Conservation (phyloP, 2,888 invertebrate genomes). For the Scaptomyza cyrtandrae region DNA sequence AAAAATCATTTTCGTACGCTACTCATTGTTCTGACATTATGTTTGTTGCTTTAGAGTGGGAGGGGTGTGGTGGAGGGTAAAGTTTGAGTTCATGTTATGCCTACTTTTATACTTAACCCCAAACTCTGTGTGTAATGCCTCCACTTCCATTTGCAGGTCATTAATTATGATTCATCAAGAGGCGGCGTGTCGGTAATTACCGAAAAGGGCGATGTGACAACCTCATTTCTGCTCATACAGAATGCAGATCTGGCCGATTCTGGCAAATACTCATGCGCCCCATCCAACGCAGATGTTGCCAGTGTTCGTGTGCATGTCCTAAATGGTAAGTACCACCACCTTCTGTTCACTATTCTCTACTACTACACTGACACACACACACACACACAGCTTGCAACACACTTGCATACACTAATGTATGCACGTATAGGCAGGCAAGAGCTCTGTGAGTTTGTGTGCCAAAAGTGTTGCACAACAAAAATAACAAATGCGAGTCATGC, state of each 20-base stretch:
- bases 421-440: constrained; percentile 1
- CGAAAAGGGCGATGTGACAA: constrained; percentile 92
- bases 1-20: constrained; percentile 12
- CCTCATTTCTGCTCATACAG: constrained; percentile 91
- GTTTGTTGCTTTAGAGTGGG: background rate
- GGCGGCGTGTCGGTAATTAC: constrained; percentile 92
- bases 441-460: constrained; percentile 24
- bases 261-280: constrained; percentile 92
- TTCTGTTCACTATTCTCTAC: constrained; percentile 12
- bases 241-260: constrained; percentile 90
- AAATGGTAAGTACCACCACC: constrained; percentile 87
- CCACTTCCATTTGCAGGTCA: constrained; percentile 86
- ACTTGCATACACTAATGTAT: constrained; percentile 23
- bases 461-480: constrained; percentile 57
- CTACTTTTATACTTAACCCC: constrained; percentile 15
- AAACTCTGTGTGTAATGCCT: constrained; percentile 35
- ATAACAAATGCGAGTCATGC: background rate
- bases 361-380: constrained; percentile 22
- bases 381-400: constrained; percentile 22
- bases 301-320: constrained; percentile 92
- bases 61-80: background rate
- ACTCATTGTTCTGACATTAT: constrained; percentile 53
- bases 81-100: background rate
- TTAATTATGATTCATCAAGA: constrained; percentile 91
- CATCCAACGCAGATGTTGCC: constrained; percentile 92